phyloP scores from a whole-genome alignment of 2,888 invertebrate species.

The Sacculina carcini region DNA sequence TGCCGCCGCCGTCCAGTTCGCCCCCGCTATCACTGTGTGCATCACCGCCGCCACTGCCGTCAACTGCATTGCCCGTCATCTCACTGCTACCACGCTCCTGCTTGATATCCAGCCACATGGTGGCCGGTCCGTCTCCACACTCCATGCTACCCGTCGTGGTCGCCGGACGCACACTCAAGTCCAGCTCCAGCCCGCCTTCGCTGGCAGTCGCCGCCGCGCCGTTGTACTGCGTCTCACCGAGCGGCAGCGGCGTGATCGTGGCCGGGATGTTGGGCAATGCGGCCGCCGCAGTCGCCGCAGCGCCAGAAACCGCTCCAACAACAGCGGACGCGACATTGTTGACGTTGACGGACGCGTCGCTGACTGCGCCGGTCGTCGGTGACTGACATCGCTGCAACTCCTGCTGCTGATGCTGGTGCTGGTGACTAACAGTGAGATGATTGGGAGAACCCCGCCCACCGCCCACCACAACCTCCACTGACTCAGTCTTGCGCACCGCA shows the following conservation, averaged over 20 bases:
- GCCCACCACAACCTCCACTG: no score
- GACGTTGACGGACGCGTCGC: slow-evolving; percentile 17
- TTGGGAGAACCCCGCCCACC: no score
- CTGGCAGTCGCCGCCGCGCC: background rate
- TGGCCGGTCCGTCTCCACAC: background rate
- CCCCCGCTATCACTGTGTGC: no score
- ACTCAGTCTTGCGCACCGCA: no score
- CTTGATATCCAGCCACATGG: background rate
- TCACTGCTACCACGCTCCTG: background rate
- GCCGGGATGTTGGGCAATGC: background rate
- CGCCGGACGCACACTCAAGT: background rate
- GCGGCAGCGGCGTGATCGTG: slow-evolving; percentile 1
- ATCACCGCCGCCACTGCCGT: no score
- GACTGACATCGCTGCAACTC: slow-evolving; percentile 16
- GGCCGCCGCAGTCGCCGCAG: background rate
- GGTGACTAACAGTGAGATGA: background rate
- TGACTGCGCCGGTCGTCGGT: slow-evolving; percentile 8
- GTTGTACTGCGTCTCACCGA: no score
- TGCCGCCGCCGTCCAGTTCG: background rate
- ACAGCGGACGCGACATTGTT: slow-evolving; percentile 16
- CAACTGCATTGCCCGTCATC: background rate
- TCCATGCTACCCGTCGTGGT: background rate
- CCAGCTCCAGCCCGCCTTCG: background rate
- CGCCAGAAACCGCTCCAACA: background rate
- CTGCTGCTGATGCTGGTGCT: background rate